Evolutionary conservation across 2,113 vertebrate genomes (phyloP).

Genomic region (Rhegmatorhina hoffmannsi): DNA sequence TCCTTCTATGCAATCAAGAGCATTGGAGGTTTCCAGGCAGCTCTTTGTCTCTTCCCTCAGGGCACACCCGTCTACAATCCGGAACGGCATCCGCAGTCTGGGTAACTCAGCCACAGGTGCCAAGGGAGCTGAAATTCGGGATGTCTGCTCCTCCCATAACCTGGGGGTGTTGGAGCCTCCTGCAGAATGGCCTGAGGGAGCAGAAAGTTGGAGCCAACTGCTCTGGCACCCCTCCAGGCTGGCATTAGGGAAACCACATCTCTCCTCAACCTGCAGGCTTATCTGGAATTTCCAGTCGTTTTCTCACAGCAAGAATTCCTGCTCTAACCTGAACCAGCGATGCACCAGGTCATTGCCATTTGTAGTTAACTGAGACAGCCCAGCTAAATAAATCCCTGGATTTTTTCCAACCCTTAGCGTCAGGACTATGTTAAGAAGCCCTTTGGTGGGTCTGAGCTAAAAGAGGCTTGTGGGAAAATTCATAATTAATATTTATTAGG

Average conservation of each 20-base stretch:
- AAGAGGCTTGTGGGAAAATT: background rate
- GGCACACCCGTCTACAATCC: background rate
- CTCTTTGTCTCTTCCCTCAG: background rate
- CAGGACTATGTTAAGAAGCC: background rate
- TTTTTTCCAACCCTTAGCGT: background rate
- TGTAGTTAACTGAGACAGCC: background rate
- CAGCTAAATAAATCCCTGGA: background rate
- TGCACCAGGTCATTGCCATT: accelerated
- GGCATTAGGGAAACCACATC: background rate
- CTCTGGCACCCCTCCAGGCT: background rate
- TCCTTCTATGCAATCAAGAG: background rate
- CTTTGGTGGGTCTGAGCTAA: background rate
- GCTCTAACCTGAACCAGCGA: background rate
- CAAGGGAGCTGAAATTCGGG: background rate
- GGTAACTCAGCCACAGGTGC: background rate
- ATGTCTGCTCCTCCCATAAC: background rate
- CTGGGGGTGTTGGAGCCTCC: background rate
- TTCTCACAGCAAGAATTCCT: background rate
- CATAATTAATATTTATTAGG: background rate
- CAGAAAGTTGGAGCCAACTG: background rate
- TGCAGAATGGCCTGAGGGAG: background rate
- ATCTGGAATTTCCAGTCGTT: background rate
- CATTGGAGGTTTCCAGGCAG: background rate
- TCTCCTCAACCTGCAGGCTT: background rate
- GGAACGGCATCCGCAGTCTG: background rate